A percentile compares a stretch with the other conserved stretches of the same genome.
Evolutionary conservation across 2,797 vertebrate species (phyloP).

Genomic region (Gila robusta): DNA sequence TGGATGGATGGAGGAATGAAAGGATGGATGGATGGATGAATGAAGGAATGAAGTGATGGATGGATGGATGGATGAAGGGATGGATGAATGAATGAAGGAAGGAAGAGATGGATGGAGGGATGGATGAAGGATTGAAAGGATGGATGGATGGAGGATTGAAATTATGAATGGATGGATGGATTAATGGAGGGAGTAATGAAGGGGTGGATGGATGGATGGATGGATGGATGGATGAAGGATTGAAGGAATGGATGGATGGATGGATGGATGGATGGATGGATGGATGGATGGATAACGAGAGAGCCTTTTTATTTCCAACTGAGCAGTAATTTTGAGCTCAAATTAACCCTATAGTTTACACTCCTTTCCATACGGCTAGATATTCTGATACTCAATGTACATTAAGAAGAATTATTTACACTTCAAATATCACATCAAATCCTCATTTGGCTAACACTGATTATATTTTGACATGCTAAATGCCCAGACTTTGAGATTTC

Average conservation of each 20-base stretch:
- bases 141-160: neutral
- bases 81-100: neutral
- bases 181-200: fast-evolving
- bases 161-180: neutral
- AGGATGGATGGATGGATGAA: fast-evolving
- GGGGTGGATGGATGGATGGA: neutral
- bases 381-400: neutral
- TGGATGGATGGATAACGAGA: neutral
- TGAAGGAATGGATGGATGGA: fast-evolving
- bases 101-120: neutral
- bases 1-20: neutral
- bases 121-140: too few relatives aligned
- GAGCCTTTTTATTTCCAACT: neutral
- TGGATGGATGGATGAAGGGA: neutral
- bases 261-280: neutral
- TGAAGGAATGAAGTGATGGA: neutral
- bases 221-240: neutral
- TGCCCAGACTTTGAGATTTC: neutral
- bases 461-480: neutral
- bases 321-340: neutral
- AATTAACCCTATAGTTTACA: neutral
- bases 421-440: neutral
- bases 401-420: neutral
- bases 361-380: neutral
- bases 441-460: neutral